phyloP scores from a whole-genome alignment of 92 coral and sea anemone genomes.

The Bergia puertoricense region DNA sequence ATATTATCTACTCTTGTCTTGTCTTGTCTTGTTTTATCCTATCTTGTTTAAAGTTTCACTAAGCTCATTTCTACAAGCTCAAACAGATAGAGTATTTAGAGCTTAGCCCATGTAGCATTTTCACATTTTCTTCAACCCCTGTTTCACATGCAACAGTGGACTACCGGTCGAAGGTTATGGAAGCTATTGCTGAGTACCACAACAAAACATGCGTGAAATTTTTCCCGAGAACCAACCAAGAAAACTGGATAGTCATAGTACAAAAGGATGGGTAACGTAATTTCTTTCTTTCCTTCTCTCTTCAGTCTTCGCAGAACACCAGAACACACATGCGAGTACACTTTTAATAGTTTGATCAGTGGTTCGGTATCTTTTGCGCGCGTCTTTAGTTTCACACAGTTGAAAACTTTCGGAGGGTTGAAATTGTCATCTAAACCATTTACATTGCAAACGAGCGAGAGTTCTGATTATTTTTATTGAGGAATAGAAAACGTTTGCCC shows the following conservation, averaged over 20 bases:
- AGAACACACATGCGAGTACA: background rate
- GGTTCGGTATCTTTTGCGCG: too few species aligned
- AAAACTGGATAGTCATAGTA: conserved; percentile 68
- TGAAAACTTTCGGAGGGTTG: too few species aligned
- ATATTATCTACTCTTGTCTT: too few species aligned
- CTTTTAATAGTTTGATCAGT: too few species aligned
- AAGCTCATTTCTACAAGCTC: background rate
- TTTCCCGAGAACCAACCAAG: conserved; percentile 65
- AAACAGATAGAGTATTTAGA: background rate
- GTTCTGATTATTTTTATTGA: too few species aligned
- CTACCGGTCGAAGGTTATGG: conserved; percentile 48
- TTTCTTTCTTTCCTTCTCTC: background rate
- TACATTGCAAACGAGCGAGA: too few species aligned
- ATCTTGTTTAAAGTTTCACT: background rate
- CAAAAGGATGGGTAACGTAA: conserved; percentile 62
- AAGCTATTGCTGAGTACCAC: conserved; percentile 74
- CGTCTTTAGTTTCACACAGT: too few species aligned
- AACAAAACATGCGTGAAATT: conserved; percentile 70
- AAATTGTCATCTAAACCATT: too few species aligned
- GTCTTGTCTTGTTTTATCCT: too few species aligned
- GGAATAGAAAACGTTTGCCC: too few species aligned
- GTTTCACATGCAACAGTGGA: conserved; percentile 36
- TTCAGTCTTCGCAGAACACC: background rate
- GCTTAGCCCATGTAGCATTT: background rate
- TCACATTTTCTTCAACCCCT: background rate